Conservation (phyloP, 1,140 invertebrate genomes). For the Atta colombica region DNA sequence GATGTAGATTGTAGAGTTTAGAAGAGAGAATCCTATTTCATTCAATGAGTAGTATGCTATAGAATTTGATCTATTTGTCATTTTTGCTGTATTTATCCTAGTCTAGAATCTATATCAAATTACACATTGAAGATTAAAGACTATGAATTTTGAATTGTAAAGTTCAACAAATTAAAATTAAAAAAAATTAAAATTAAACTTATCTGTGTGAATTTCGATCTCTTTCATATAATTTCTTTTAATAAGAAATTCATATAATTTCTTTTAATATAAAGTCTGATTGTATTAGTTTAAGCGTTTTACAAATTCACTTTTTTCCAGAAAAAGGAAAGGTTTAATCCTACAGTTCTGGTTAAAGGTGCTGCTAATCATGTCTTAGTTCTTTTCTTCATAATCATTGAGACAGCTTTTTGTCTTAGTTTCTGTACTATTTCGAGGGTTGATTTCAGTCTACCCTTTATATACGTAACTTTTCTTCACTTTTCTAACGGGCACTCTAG, state of each 20-base stretch:
- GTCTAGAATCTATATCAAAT: too few relatives aligned
- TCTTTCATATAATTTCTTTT: too few relatives aligned
- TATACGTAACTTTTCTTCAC: constrained; percentile 21
- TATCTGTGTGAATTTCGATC: too few relatives aligned
- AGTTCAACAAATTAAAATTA: too few relatives aligned
- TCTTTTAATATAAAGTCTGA: too few relatives aligned
- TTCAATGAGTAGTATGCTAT: background rate
- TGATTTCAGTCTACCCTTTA: constrained; percentile 42
- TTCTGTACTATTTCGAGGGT: constrained; percentile 68
- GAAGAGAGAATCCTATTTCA: constrained; percentile 9
- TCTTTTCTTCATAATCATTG: constrained; percentile 44
- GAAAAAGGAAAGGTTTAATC: background rate
- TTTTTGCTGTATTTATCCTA: background rate
- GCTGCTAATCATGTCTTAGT: background rate
- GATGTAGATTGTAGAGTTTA: background rate
- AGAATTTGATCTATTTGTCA: background rate
- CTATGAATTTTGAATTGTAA: too few relatives aligned
- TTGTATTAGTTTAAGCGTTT: background rate
- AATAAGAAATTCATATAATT: too few relatives aligned
- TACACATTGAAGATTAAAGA: too few relatives aligned
- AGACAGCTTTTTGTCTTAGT: constrained; percentile 67
- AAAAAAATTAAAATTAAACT: too few relatives aligned
- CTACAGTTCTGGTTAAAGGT: background rate
- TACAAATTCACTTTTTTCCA: background rate
- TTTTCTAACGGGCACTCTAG: constrained; percentile 26